Percentiles rank a stretch among this genome's conserved stretches.
Evolutionary conservation across 2,888 invertebrate species (phyloP).

Genomic region (Lasioglossum villosulum): DNA sequence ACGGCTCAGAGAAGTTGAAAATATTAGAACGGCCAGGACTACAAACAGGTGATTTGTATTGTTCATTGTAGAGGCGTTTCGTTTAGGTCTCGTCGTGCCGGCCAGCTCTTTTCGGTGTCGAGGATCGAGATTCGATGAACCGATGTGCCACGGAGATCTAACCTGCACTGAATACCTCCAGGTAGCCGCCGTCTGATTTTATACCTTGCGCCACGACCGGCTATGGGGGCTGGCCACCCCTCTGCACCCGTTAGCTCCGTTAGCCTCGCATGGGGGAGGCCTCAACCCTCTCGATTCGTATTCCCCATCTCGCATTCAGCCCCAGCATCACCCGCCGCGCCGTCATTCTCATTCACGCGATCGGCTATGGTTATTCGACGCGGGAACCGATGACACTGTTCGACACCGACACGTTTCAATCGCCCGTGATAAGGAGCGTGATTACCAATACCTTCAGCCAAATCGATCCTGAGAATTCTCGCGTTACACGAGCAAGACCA

Average conservation of each 20-base stretch:
- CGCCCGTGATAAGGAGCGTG: neutral
- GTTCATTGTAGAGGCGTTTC: slow-evolving; percentile 61
- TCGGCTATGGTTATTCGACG: slow-evolving; percentile 16
- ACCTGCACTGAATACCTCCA: slow-evolving; percentile 74
- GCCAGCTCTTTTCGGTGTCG: neutral
- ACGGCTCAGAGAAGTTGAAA: slow-evolving; percentile 74
- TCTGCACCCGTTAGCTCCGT: slow-evolving; percentile 31
- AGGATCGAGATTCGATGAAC: slow-evolving; percentile 49
- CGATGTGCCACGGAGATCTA: slow-evolving; percentile 61
- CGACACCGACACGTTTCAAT: neutral
- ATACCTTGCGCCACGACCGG: slow-evolving; percentile 73
- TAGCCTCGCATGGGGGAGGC: slow-evolving; percentile 15
- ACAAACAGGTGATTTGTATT: slow-evolving; percentile 64
- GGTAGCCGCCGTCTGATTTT: slow-evolving; percentile 75
- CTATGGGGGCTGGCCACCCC: slow-evolving; percentile 22
- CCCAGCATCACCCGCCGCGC: slow-evolving; percentile 5
- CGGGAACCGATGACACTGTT: neutral
- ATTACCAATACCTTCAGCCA: neutral
- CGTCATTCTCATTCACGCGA: slow-evolving; percentile 19
- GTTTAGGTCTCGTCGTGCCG: neutral
- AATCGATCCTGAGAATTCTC: neutral
- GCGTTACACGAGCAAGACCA: neutral
- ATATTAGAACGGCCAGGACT: slow-evolving; percentile 72
- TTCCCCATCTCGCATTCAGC: slow-evolving; percentile 36
- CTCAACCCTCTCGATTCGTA: slow-evolving; percentile 59